Percentiles rank a stretch among this genome's conserved stretches.
Conservation (phyloP, 1,140 invertebrate species). For the Gerris buenoi region DNA sequence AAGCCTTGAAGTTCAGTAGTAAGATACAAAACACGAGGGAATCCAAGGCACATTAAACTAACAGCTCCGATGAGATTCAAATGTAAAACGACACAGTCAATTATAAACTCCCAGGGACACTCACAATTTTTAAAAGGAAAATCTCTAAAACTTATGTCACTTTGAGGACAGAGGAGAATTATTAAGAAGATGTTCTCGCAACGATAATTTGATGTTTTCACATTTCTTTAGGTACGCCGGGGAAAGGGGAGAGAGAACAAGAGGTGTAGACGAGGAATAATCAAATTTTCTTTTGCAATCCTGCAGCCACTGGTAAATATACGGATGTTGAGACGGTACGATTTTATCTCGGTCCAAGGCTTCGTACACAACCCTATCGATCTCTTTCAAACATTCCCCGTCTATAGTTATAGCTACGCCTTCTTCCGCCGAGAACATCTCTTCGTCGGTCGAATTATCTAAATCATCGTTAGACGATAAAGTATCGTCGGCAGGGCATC, state of each 20-base stretch:
- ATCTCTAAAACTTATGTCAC: too few relatives aligned
- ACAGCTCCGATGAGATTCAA: too few relatives aligned
- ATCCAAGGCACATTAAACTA: too few relatives aligned
- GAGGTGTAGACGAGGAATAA: background rate
- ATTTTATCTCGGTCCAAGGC: background rate
- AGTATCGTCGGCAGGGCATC: background rate
- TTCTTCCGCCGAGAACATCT: background rate
- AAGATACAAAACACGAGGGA: too few relatives aligned
- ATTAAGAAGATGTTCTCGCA: background rate
- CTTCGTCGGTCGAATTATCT: background rate
- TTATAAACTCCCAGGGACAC: too few relatives aligned
- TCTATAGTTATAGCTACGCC: background rate
- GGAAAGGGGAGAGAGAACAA: background rate
- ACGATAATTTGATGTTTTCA: background rate
- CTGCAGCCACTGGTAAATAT: background rate
- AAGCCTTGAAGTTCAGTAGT: too few relatives aligned
- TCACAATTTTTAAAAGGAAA: too few relatives aligned
- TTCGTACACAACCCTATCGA: background rate
- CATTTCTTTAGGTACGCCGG: background rate
- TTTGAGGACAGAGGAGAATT: background rate
- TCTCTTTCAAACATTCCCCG: background rate
- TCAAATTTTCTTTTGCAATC: background rate
- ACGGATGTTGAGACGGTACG: background rate
- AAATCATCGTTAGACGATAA: background rate
- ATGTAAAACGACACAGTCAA: too few relatives aligned